phyloP scores from a whole-genome alignment of 2,888 invertebrate species.

The Machimus rusticus region DNA sequence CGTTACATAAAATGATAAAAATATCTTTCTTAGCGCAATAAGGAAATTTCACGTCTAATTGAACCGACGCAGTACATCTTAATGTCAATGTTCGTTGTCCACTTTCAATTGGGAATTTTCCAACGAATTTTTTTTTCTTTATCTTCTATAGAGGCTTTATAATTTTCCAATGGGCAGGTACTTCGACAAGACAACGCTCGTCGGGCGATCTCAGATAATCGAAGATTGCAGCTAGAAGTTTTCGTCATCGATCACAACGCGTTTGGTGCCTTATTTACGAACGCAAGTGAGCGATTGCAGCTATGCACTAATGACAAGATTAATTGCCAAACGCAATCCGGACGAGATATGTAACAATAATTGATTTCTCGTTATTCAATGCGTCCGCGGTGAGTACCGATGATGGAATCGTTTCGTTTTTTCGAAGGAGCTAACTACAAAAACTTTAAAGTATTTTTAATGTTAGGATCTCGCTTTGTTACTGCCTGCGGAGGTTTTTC shows the following conservation, averaged over 20 bases:
- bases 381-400: not conserved
- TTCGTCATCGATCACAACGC: not conserved
- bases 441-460: not conserved
- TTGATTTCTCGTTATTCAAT: not conserved
- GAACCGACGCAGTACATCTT: not conserved
- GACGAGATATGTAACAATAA: not conserved
- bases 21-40: not conserved
- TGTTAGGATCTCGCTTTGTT: not conserved
- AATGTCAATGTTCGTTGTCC: not conserved
- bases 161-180: not conserved
- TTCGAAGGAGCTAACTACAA: not conserved
- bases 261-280: not conserved
- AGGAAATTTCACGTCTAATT: not conserved
- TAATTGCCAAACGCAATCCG: slow-evolving; percentile 4
- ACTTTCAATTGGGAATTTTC: not conserved
- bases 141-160: not conserved
- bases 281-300: not conserved
- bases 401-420: not conserved
- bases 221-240: not conserved
- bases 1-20: not conserved
- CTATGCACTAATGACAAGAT: slow-evolving; percentile 10
- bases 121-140: not conserved
- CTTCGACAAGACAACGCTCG: not conserved
- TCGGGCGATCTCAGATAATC: not conserved
- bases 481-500: not conserved